These are phyloP conservation scores for Eueides isabella DNA, from an alignment of 1,140 invertebrate genomes.

Conservation along the genomic window DNA sequence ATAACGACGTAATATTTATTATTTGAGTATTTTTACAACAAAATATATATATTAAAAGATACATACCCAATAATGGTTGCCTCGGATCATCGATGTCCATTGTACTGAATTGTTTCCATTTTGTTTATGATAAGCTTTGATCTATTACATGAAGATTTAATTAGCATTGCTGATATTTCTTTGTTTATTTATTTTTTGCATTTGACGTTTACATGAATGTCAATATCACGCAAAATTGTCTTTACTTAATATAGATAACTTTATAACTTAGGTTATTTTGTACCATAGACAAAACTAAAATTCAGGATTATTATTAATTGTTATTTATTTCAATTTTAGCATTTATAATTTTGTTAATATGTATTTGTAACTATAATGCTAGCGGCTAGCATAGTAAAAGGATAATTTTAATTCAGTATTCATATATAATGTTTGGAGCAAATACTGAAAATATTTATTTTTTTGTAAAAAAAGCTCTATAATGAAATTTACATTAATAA, in stretches of 20 bases:
- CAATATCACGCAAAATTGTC: not conserved
- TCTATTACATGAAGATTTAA: conserved; percentile 29
- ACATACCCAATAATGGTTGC: conserved; percentile 58
- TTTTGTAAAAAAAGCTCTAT: no score
- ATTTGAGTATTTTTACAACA: not conserved
- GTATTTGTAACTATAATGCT: no score
- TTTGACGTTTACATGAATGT: conserved; percentile 1
- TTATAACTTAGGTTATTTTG: not conserved
- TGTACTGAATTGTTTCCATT: conserved; percentile 33
- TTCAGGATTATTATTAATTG: no score
- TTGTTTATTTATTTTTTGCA: conserved; percentile 26
- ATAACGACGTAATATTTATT: not conserved
- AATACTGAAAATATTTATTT: no score
- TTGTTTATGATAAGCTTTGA: conserved; percentile 28
- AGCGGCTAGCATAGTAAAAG: no score
- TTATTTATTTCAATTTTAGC: no score
- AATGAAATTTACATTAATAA: no score
- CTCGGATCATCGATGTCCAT: conserved; percentile 65
- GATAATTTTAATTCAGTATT: no score
- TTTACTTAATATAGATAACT: not conserved
- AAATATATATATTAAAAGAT: not conserved
- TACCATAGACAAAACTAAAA: not conserved
- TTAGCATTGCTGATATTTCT: not conserved
- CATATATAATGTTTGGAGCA: no score
- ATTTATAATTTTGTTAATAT: no score